Percentiles rank a stretch among this genome's conserved stretches.
Evolutionary conservation across 2,797 vertebrate genomes (phyloP).

Genomic region (Acanthurus tractus): DNA sequence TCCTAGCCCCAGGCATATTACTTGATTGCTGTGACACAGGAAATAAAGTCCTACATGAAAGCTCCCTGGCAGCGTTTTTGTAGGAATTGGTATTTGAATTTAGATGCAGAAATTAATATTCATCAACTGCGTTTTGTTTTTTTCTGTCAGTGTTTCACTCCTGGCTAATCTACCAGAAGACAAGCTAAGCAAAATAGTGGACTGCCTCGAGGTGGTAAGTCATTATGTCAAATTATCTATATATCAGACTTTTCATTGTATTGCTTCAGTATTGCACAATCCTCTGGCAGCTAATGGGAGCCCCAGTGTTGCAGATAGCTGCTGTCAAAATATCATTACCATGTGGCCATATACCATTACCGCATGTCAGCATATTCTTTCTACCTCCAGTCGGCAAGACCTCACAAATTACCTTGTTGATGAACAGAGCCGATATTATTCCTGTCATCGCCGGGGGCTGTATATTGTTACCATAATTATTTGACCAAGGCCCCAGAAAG

Average conservation of each 20-base stretch:
- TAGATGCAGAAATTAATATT: neutral
- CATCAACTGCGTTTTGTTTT: constrained; percentile 25
- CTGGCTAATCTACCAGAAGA: constrained; percentile 94
- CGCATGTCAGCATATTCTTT: constrained; percentile 71
- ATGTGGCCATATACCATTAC: constrained; percentile 71
- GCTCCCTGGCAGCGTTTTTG: neutral
- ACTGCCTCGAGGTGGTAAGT: constrained; percentile 97
- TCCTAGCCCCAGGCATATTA: neutral
- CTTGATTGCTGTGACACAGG: constrained; percentile 2
- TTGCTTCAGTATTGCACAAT: constrained; percentile 45
- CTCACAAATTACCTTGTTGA: constrained; percentile 71
- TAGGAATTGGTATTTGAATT: neutral
- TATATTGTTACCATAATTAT: constrained; percentile 82
- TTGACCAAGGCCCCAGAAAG: constrained; percentile 78
- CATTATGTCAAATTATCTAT: constrained; percentile 45
- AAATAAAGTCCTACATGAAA: neutral
- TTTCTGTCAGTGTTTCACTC: constrained; percentile 89
- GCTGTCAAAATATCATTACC: constrained; percentile 81
- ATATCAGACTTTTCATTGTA: constrained; percentile 48
- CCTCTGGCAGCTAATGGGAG: constrained; percentile 54
- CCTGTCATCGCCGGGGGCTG: constrained; percentile 71
- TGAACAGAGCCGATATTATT: constrained; percentile 73
- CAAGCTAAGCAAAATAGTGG: constrained; percentile 94
- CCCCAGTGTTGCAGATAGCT: constrained; percentile 61
- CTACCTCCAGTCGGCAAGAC: constrained; percentile 54